Base-by-base conservation (phyloP, 92 coral and sea anemone species). In the Ricordea florida region DNA sequence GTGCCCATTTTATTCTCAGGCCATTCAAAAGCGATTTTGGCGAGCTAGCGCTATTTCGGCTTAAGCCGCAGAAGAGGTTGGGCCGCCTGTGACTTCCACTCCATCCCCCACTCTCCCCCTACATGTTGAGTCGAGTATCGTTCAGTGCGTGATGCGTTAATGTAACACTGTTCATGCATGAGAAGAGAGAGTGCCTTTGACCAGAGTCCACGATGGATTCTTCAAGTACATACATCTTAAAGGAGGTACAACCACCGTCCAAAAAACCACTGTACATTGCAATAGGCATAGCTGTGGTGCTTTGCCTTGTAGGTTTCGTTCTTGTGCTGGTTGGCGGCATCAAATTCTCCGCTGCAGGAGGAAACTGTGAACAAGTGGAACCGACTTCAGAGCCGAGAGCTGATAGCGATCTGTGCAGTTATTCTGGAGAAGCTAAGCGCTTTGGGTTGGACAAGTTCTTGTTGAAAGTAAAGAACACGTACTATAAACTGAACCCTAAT, bases 401-500 rank as follows among this genome's bases (percentile, higher is more conserved):
- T 29, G 18, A 33, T 40, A 58, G 48, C 46, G 69, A 52, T n/a
- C 30, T 14, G 0, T 80, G 88, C 14, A 61, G 52, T 1, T 87
- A 82, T 49, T 91, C 97, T 4, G 30, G 62, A 1, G 97, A 96
- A 67, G 97, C 99, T 9, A 40, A 21, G 22, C 87, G 89, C 23
- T 85, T 81, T 47, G 86, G 84, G 0, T 34, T 96, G 14, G 80
- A 93, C 51, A 58, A 73, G 14, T 78, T 90, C 24, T 63, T 96
- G 3, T 76, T 40, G 16, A 66, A 91, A 52, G 93, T 96, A n/a
- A 80, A 89, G 68, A 33, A 72, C 0, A 82, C 88, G 1, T 96
- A 82, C 45, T 96, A 61, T 72, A 70, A 85, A 48, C 51, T 89
- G 84, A 76, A 86, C 26, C 99, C 99, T 10, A 92, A 96, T 35